phyloP scores from a whole-genome alignment of 2,797 vertebrate genomes.

The Coendou prehensilis region DNA sequence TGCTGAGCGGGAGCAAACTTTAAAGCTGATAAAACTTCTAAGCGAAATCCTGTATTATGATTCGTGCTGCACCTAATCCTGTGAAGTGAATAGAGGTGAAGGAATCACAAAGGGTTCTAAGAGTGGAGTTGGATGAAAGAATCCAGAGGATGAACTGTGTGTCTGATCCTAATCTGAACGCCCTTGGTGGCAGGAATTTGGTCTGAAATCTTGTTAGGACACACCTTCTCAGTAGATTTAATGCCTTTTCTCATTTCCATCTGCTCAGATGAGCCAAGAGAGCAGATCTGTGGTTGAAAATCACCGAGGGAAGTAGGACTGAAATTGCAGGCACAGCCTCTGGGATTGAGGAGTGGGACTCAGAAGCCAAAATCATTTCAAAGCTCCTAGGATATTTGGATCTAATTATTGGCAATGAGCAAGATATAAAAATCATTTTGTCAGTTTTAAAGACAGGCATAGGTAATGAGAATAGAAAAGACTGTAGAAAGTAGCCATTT shows the following conservation, averaged over 20 bases:
- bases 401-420: conserved; percentile 44
- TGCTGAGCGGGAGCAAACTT: conserved; percentile 81
- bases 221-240: conserved; percentile 67
- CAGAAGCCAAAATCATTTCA: neutral
- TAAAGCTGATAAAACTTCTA: conserved; percentile 83
- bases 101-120: conserved; percentile 68
- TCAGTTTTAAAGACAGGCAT: neutral
- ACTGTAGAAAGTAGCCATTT: neutral
- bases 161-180: conserved; percentile 63
- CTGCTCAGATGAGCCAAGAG: conserved; percentile 48
- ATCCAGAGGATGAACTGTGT: conserved; percentile 45
- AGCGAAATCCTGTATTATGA: conserved; percentile 83
- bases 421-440: neutral
- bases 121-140: conserved; percentile 76
- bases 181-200: conserved; percentile 58
- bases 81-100: conserved; percentile 74
- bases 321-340: conserved; percentile 19
- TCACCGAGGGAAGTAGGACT: neutral
- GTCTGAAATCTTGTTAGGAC: conserved; percentile 75
- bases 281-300: conserved; percentile 58
- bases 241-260: conserved; percentile 61
- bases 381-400: neutral
- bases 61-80: conserved; percentile 79
- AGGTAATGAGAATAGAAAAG: neutral
- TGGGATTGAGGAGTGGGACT: neutral